Percentiles rank a stretch among this genome's conserved stretches.
These are phyloP conservation scores for Microtus pennsylvanicus DNA, from an alignment of 2,113 vertebrate species.

Conservation along the genomic window DNA sequence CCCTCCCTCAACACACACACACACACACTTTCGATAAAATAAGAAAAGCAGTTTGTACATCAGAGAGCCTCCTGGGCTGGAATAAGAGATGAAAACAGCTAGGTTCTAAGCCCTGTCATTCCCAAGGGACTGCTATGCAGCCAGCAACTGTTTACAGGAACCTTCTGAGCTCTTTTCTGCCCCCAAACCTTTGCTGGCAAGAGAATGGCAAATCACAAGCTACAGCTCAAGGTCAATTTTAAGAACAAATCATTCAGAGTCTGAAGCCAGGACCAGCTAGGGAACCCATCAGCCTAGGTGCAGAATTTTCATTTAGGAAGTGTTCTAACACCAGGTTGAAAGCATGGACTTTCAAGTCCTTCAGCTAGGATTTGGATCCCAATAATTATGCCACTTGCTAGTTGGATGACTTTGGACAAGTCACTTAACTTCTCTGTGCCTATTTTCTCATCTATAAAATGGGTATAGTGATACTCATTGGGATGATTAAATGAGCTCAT, in stretches of 20 bases:
- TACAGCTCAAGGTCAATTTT: neutral
- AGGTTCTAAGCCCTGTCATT: neutral
- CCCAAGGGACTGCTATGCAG: neutral
- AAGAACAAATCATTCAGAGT: slow-evolving; percentile 8
- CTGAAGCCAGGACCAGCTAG: neutral
- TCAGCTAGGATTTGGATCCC: neutral
- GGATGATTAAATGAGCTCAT: neutral
- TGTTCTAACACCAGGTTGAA: neutral
- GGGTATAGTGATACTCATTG: neutral
- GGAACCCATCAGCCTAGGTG: neutral
- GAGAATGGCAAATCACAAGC: neutral
- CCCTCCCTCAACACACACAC: neutral
- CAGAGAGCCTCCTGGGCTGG: neutral
- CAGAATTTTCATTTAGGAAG: neutral
- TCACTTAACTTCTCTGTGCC: slow-evolving; percentile 19
- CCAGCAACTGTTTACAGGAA: neutral
- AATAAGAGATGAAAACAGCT: neutral
- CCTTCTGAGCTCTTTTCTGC: neutral
- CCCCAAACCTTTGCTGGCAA: neutral
- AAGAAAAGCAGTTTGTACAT: slow-evolving; percentile 16
- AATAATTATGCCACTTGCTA: neutral
- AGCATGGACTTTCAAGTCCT: neutral
- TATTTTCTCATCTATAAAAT: slow-evolving; percentile 32
- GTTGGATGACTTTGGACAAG: neutral
- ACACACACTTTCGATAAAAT: neutral